Conservation (phyloP, 2,113 vertebrate genomes). For the Junco hyemalis region DNA sequence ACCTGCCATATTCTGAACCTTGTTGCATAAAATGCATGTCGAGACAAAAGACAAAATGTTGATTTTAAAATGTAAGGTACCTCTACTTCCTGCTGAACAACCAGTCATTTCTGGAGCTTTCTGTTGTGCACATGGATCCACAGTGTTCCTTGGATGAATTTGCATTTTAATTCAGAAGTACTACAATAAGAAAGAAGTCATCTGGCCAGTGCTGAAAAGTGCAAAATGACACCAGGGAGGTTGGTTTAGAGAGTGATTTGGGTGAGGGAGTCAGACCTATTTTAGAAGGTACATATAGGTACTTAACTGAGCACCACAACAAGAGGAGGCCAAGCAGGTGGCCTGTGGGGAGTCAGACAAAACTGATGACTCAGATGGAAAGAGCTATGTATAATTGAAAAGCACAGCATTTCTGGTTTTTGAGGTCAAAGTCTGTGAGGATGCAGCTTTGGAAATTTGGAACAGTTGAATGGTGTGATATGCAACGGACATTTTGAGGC, state of each 20-base stretch:
- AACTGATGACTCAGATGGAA: neutral
- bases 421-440: neutral
- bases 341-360: neutral
- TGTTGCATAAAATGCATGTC: neutral
- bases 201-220: neutral
- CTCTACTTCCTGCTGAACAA: neutral
- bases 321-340: neutral
- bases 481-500: neutral
- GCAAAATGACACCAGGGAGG: neutral
- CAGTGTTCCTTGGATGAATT: neutral
- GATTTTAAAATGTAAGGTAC: neutral
- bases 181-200: rapidly evolving
- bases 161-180: neutral
- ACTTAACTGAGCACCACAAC: neutral
- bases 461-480: neutral
- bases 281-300: neutral
- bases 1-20: neutral
- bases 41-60: neutral
- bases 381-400: neutral
- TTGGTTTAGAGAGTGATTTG: neutral
- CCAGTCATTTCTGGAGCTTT: neutral
- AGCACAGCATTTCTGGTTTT: neutral
- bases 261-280: neutral
- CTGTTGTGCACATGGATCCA: rapidly evolving
- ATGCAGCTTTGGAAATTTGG: neutral